Conservation (phyloP, 2,888 invertebrate species). For the Cephus pulcher region DNA sequence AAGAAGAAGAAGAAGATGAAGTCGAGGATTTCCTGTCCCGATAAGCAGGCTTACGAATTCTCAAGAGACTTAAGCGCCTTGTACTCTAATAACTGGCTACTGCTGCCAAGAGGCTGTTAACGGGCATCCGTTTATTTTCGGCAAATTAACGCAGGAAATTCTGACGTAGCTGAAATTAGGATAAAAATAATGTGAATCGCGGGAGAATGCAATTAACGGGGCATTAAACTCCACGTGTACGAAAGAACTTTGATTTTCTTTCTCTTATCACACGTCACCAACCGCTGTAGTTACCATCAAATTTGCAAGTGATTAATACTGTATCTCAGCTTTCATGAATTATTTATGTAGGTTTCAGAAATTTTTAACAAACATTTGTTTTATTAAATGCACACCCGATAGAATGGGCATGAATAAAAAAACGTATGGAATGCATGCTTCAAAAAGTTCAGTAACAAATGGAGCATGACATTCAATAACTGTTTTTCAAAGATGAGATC, state of each 20-base stretch:
- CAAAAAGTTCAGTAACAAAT: background rate
- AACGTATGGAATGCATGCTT: background rate
- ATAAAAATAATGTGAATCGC: slow-evolving; percentile 48
- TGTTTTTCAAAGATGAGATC: background rate
- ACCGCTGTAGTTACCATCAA: background rate
- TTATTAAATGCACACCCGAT: background rate
- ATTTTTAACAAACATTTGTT: background rate
- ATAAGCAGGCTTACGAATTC: slow-evolving; percentile 12
- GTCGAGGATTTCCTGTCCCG: background rate
- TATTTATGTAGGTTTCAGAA: background rate
- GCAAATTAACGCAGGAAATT: slow-evolving; percentile 43
- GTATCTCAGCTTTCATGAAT: background rate
- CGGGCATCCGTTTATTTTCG: slow-evolving; percentile 46
- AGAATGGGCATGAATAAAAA: background rate
- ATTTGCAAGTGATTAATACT: background rate
- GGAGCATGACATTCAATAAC: background rate
- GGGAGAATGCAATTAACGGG: slow-evolving; percentile 33
- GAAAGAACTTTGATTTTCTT: background rate
- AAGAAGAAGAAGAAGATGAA: slow-evolving; percentile 10
- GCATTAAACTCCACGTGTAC: slow-evolving; percentile 22
- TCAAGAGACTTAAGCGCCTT: slow-evolving; percentile 11
- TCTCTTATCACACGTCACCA: background rate
- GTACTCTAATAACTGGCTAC: slow-evolving; percentile 12
- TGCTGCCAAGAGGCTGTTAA: slow-evolving; percentile 28
- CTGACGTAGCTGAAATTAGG: slow-evolving; percentile 35